Evolutionary conservation across 2,113 vertebrate species (phyloP).

Genomic region (Dicrurus megarhynchus): DNA sequence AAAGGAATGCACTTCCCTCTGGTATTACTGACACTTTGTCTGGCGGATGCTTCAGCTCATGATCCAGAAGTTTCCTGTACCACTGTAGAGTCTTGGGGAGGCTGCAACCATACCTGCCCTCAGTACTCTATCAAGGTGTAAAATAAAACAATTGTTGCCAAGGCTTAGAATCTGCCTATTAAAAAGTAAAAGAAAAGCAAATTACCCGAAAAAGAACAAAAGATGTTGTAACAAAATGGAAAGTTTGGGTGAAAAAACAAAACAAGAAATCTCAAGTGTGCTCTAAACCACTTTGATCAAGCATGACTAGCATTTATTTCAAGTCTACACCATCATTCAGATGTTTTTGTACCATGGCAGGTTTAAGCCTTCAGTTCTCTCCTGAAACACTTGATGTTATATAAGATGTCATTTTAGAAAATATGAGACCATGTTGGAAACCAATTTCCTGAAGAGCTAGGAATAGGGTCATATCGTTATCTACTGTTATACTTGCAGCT

Average conservation of each 20-base stretch:
- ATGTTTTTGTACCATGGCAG: not conserved
- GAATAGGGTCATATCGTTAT: not conserved
- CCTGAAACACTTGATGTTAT: slow-evolving; percentile 4
- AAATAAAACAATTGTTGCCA: not conserved
- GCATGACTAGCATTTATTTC: not conserved
- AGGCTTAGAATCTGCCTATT: not conserved
- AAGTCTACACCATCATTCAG: not conserved
- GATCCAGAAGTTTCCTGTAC: not conserved
- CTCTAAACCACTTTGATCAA: not conserved
- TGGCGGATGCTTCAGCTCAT: not conserved
- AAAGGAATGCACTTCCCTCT: not conserved
- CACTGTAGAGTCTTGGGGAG: not conserved
- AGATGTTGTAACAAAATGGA: not conserved
- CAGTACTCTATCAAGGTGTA: not conserved
- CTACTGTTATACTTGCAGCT: slow-evolving; percentile 2
- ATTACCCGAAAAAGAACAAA: not conserved
- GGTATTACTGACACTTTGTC: not conserved
- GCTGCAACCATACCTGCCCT: not conserved
- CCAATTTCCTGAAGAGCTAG: slow-evolving; percentile 60
- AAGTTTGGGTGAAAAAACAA: not conserved
- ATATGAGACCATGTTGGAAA: slow-evolving; percentile 31
- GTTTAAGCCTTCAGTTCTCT: slow-evolving; percentile 4
- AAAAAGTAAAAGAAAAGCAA: not conserved
- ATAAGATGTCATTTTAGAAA: slow-evolving; percentile 52
- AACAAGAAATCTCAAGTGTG: not conserved